Evolutionary conservation across 2,888 invertebrate genomes (phyloP), one percentile per base, ranked within the genome.

Genomic region (Sclerodermus sp.): DNA sequence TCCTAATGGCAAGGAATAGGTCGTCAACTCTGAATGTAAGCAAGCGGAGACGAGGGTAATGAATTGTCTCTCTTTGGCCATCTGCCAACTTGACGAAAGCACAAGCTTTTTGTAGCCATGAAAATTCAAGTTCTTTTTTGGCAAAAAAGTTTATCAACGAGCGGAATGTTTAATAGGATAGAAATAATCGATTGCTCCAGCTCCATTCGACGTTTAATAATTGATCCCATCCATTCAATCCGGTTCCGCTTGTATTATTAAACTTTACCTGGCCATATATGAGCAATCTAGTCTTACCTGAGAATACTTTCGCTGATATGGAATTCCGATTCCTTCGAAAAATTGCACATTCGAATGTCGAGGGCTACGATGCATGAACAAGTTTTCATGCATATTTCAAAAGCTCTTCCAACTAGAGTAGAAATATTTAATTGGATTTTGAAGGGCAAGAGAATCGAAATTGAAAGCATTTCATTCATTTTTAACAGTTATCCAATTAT

Each of bases 301-400:
- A 42, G 16, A 39, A 66, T 55, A 37, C 42, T 67, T 45, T 71
- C 61, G 44, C 49, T 57, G 47, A 74, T 69, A 13, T 61, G 58
- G 45, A 51, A 63, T 49, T 74, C 70, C 13, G 70, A 68, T 61
- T 70, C 65, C 42, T 63, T 63, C 15, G 58, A 58, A 51, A 74
- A 71, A 64, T 72, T 70, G 52, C 74, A 75, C 70, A 76, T 70
- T 51, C 74, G 67, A 37, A 57, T 54, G 48, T 73, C 71, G 40
- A 74, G 54, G 37, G 54, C 58, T 15, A 64, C 47, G 31, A 76
- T 53, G 6, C 53, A 53, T 3, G 55, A 18, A 38, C 64, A 61
- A 12, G 63, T 53, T 42, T 61, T 62, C 8, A 64, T 51, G 14
- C 65, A 68, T 14, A 52, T 42, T 42, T 68, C 66, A 36, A 74